These are phyloP conservation scores for Danaus melanippus DNA, from an alignment of 1,140 invertebrate species.

Conservation along the genomic window DNA sequence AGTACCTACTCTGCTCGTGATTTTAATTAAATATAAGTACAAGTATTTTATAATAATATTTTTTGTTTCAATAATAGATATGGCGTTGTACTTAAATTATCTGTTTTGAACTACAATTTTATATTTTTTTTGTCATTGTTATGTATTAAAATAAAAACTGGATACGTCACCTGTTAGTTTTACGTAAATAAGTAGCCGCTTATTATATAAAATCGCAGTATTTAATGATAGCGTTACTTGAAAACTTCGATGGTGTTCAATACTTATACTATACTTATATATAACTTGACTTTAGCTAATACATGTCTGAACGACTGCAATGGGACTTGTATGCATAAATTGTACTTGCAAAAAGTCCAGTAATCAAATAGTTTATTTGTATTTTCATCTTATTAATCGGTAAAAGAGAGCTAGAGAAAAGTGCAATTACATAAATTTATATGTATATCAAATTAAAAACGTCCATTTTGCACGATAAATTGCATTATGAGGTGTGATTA, in stretches of 20 bases:
- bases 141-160: constrained; percentile 5
- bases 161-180: neutral
- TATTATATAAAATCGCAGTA: constrained; percentile 22
- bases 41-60: constrained; percentile 26
- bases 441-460: constrained; percentile 46
- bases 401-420: constrained; percentile 57
- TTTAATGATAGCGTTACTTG: constrained; percentile 12
- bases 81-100: neutral
- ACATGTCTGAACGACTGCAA: constrained; percentile 24
- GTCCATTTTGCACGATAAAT: constrained; percentile 49
- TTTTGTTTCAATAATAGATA: constrained; percentile 10
- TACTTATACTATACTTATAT: constrained; percentile 23
- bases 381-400: constrained; percentile 30
- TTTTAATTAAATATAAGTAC: constrained; percentile 62
- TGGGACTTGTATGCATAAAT: constrained; percentile 7
- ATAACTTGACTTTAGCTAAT: constrained; percentile 1
- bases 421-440: constrained; percentile 61
- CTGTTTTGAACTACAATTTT: no score
- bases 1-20: constrained; percentile 41
- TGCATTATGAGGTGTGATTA: constrained; percentile 25
- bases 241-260: constrained; percentile 26
- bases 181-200: constrained; percentile 12
- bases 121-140: neutral
- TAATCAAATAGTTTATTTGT: constrained; percentile 26
- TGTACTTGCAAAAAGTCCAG: constrained; percentile 28